Evolutionary conservation across 1,140 invertebrate genomes (phyloP), one percentile per base, ranked within the genome.

Genomic region (Pomacea maculata): DNA sequence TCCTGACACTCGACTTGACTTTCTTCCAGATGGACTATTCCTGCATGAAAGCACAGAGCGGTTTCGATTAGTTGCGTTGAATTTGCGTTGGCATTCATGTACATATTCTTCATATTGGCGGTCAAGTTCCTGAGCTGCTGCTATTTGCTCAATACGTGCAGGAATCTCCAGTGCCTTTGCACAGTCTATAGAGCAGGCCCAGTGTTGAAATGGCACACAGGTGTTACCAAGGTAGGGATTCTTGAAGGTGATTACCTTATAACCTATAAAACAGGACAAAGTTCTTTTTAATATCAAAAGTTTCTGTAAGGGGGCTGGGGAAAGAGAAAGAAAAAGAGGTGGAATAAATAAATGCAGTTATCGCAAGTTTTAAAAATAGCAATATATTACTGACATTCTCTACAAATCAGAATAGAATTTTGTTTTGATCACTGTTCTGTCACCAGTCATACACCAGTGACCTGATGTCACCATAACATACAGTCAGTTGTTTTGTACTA

Each of bases 201-300:
- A 93, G 84, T 93, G 93, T 81, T 92, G 92, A 83, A 93, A 93
- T 74, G 93, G 93, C 45, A 93, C 92, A 88, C 92, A 93, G 0
- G 92, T 92, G 87, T 93, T 93, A 11, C 92, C 92, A 25, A 93
- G 83, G 83, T 92, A 93, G 5, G 92, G 92, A 84, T 92, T 93
- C 84, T 92, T 91, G 83, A 93, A 93, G 11, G 92, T 93, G 70
- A 92, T 92, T 55, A 93, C 92, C 86, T 92, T 93, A 85, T 90
- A 93, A 65, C 92, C 92, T 93, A 84, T 65, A 86, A 88, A 79
- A 45, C 6, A 45, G 34, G 34, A 45, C 2, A 45, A 45, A 45
- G 34, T 45, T 45, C 34, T 45, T 45, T 45, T 45, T 45, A 45
- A 45, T 4, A 45, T 45, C 34, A 45, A 45, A 45, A 45, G 34